Conservation (phyloP, 2,888 invertebrate genomes). For the Ariolimax columbianus region DNA sequence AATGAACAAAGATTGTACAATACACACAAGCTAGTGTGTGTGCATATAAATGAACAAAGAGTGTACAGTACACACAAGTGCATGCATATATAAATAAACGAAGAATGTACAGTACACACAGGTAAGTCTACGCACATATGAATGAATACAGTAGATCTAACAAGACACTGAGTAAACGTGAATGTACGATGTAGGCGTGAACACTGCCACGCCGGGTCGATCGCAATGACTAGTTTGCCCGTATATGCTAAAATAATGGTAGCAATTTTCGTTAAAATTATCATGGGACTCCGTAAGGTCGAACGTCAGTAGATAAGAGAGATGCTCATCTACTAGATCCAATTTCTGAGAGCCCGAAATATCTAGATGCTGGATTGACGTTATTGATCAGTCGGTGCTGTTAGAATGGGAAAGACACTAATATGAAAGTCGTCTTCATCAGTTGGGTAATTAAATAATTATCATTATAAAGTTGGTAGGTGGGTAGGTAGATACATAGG, state of each 20-base stretch:
- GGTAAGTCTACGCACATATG: no score
- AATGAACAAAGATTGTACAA: no score
- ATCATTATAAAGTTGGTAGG: no score
- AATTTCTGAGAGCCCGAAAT: not conserved
- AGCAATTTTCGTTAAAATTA: slow-evolving; percentile 5
- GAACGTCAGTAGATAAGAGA: not conserved
- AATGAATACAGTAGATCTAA: not conserved
- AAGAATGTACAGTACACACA: no score
- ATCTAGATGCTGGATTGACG: not conserved
- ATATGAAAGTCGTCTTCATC: no score
- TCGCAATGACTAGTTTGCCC: not conserved
- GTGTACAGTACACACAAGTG: no score
- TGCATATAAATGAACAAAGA: no score
- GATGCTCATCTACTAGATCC: not conserved
- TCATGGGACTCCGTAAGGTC: not conserved
- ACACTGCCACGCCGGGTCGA: not conserved
- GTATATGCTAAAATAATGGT: not conserved
- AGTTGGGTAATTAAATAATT: no score
- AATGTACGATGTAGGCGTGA: not conserved
- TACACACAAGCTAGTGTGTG: no score
- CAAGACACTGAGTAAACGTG: not conserved
- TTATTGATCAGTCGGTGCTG: not conserved
- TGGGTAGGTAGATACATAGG: no score
- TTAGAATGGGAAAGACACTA: no score
- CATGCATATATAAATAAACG: no score